These are phyloP conservation scores for Ceyx margarethae DNA, from an alignment of 2,113 vertebrate species.

Conservation along the genomic window DNA sequence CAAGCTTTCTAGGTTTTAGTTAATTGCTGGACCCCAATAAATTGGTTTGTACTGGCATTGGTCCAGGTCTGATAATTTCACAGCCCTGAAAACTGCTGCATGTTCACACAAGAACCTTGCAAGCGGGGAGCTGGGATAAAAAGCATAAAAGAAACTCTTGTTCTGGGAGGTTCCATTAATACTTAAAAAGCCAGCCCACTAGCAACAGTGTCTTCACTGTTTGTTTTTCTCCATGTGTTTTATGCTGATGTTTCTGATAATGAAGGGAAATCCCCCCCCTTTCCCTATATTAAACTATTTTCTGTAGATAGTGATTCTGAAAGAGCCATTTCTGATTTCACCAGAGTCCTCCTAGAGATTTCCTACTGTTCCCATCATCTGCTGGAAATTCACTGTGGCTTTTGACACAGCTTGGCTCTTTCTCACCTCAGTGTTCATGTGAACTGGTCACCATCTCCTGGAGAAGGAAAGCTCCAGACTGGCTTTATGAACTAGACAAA, in stretches of 20 bases:
- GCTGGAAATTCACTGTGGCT: background rate
- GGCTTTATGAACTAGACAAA: background rate
- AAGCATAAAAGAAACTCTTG: conserved; percentile 76
- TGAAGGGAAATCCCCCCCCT: background rate
- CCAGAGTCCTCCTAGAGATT: background rate
- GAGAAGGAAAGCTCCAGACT: background rate
- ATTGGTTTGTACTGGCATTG: conserved; percentile 79
- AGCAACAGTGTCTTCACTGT: conserved; percentile 52
- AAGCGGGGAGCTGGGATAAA: conserved; percentile 54
- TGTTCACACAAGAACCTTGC: conserved; percentile 77
- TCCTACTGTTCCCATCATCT: background rate
- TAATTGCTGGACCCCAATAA: conserved; percentile 82
- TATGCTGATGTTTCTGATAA: background rate
- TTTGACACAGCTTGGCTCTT: background rate
- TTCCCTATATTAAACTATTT: background rate
- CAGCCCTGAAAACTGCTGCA: conserved; percentile 75
- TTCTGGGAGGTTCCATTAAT: conserved; percentile 68
- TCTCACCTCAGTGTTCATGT: background rate
- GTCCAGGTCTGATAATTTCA: conserved; percentile 80
- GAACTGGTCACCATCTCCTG: background rate
- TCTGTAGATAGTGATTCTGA: background rate
- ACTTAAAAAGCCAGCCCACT: conserved; percentile 34
- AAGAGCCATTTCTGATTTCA: background rate
- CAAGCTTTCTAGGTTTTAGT: conserved; percentile 82
- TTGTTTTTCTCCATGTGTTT: conserved; percentile 30